Conservation (phyloP, 2,797 vertebrate genomes). For the Phyllotis vaccarum region DNA sequence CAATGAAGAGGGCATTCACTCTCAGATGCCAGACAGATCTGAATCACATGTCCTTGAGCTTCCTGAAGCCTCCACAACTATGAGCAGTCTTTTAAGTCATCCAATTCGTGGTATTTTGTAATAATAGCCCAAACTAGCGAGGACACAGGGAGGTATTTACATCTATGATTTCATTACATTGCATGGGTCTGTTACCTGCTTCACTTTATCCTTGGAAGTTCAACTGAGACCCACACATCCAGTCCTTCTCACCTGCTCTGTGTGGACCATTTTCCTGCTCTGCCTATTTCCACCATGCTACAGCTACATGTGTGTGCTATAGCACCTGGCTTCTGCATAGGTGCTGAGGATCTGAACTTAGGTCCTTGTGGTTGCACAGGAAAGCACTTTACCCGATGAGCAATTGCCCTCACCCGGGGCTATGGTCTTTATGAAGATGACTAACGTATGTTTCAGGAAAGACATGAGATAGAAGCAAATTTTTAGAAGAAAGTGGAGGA, state of each 20-base stretch:
- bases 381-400: neutral
- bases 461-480: neutral
- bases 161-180: neutral
- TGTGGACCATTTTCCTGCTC: neutral
- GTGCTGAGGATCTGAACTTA: neutral
- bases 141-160: neutral
- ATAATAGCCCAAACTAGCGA: neutral
- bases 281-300: neutral
- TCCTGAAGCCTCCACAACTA: neutral
- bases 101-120: neutral
- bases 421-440: neutral
- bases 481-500: conserved; percentile 8
- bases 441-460: neutral
- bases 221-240: neutral
- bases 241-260: neutral
- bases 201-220: conserved; percentile 13
- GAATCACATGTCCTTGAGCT: neutral
- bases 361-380: neutral
- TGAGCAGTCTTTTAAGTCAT: neutral
- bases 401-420: neutral
- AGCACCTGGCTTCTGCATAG: neutral
- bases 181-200: neutral
- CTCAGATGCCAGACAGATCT: neutral
- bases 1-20: neutral
- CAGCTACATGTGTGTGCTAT: neutral